Evolutionary conservation across 2,113 vertebrate genomes (phyloP), one percentile per base, ranked within the genome.

Genomic region (Psilopsiagon aurifrons): DNA sequence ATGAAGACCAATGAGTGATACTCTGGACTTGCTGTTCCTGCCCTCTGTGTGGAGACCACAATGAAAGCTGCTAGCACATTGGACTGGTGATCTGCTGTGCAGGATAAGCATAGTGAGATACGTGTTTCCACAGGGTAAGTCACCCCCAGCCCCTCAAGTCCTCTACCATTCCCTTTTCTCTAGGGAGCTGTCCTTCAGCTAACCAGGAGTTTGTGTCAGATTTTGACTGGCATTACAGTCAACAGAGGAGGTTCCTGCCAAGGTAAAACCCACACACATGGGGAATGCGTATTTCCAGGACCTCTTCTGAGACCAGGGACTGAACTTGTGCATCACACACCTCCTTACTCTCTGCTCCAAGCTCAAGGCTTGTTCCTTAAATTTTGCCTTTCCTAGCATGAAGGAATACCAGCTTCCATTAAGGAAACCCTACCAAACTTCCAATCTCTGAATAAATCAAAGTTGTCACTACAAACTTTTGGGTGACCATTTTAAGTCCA

Each of bases 131-230:
- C 31, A 24, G 13, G 17, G 35, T 19, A 47, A 39, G 39, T 27
- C 17, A 37, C 19, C 9, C 19, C 0, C 1, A 80, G 39, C 7
- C 1, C 0, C 39, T 47, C 39, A 33, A 35, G 55, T 19, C 51
- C 28, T 91, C 41, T 81, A 46, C 41, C 7, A 8, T 24, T n/a
- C 4, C 22, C 18, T 20, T n/a, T 76, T 64, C n/a, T 39, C 68
- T 24, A 66, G 62, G 33, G 60, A 90, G 17, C 22, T 11, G 11
- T 70, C 41, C n/a, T 59, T 29, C 49, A 83, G 49, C 25, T 52
- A 18, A 49, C 17, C 0, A 0, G 16, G 27, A 54, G 11, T 24
- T 60, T 75, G 31, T 41, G 13, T 66, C 10, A 13, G 47, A 84
- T 84, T 71, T 71, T 18, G 7, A 31, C n/a, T 62, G 57, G 17